Evolutionary conservation across 2,797 vertebrate species (phyloP).

Genomic region (Sebastes elongatus): DNA sequence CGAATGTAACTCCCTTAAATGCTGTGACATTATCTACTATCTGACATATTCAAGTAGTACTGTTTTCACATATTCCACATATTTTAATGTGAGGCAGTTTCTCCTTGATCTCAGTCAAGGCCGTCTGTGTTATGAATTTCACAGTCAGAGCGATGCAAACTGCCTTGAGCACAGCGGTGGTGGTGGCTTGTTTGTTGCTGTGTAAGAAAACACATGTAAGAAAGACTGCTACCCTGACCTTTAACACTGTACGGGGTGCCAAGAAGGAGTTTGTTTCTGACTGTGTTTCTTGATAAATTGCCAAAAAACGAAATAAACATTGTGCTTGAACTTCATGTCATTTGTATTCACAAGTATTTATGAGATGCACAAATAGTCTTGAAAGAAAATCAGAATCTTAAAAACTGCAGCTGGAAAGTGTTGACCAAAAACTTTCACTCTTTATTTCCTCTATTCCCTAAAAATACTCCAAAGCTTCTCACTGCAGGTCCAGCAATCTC

Average conservation of each 20-base stretch:
- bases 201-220: constrained; percentile 27
- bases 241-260: constrained; percentile 44
- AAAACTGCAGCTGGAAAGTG: constrained; percentile 10
- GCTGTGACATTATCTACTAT: constrained; percentile 17
- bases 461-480: constrained; percentile 25
- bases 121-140: constrained; percentile 43
- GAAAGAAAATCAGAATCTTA: constrained; percentile 14
- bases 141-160: constrained; percentile 33
- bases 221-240: constrained; percentile 53
- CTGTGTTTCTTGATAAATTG: constrained; percentile 55
- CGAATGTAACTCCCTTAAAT: constrained; percentile 5
- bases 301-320: constrained; percentile 48
- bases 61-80: constrained; percentile 35
- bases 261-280: constrained; percentile 43
- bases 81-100: constrained; percentile 45
- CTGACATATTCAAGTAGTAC: constrained; percentile 21
- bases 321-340: constrained; percentile 19
- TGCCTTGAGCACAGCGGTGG: constrained; percentile 52
- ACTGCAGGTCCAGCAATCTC: constrained; percentile 17
- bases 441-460: constrained; percentile 12
- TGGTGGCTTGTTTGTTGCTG: constrained; percentile 40
- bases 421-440: background rate
- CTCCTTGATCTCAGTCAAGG: constrained; percentile 56
- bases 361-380: constrained; percentile 1
- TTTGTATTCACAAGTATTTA: constrained; percentile 20